These are phyloP conservation scores for Halcyon badia DNA, from an alignment of 2,797 vertebrate species.

Conservation along the genomic window DNA sequence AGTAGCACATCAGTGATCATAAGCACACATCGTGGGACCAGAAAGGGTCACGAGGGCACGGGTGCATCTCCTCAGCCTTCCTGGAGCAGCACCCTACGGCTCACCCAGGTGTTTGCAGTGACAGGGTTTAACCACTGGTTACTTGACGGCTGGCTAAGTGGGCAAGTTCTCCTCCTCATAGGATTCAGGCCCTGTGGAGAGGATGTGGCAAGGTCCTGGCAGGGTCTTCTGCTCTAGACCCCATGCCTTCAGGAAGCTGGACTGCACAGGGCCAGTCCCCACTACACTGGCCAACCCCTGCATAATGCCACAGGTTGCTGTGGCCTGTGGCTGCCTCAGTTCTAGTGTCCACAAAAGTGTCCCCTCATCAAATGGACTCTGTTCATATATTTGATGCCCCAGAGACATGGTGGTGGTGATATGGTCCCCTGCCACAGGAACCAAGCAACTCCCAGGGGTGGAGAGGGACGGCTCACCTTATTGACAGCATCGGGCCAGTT, in stretches of 20 bases:
- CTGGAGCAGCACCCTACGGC: neutral
- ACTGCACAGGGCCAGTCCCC: neutral
- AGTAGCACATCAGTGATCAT: neutral
- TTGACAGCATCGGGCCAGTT: constrained; percentile 95
- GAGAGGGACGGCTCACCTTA: constrained; percentile 81
- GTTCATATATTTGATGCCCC: neutral
- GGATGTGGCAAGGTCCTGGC: accelerated
- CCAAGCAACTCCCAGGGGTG: neutral
- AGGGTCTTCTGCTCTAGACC: neutral
- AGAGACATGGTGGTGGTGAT: accelerated
- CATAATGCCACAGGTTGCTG: neutral
- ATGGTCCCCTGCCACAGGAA: no score
- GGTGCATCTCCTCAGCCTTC: neutral
- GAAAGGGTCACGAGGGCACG: accelerated
- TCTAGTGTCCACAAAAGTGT: neutral
- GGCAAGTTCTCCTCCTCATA: accelerated
- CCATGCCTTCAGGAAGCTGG: neutral
- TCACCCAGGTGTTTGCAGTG: neutral
- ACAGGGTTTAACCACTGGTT: neutral
- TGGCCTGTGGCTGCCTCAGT: neutral
- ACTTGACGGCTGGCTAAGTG: accelerated
- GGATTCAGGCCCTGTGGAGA: neutral
- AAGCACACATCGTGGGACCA: accelerated
- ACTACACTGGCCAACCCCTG: accelerated
- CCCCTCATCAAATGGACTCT: neutral